Conservation (phyloP, 2,113 vertebrate genomes). For the Osmerus mordax region DNA sequence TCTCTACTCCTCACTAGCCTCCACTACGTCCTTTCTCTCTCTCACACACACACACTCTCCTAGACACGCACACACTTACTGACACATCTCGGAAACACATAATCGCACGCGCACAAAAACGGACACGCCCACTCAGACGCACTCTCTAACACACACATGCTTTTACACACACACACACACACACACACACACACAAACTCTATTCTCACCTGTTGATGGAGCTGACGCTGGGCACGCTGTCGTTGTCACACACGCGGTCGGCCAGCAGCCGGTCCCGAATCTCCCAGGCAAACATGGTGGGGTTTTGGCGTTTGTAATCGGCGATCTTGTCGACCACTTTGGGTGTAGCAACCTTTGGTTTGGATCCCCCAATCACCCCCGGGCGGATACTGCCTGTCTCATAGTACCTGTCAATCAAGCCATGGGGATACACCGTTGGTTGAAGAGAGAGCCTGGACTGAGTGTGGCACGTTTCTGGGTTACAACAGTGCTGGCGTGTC, state of each 20-base stretch:
- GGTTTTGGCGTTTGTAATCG: slow-evolving; percentile 99
- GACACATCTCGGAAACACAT: background rate
- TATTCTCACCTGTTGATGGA: slow-evolving; percentile 96
- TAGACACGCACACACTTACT: slow-evolving; percentile 5
- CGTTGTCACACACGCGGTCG: slow-evolving; percentile 96
- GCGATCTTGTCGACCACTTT: slow-evolving; percentile 99
- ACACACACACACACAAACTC: background rate
- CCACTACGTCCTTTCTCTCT: background rate
- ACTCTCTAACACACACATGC: no score
- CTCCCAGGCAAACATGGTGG: slow-evolving; percentile 99
- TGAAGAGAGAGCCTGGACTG: no score
- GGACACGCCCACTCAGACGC: no score
- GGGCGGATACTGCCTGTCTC: slow-evolving; percentile 98
- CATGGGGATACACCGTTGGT: background rate
- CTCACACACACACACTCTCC: slow-evolving; percentile 10
- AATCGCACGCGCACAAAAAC: no score
- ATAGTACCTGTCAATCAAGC: slow-evolving; percentile 83
- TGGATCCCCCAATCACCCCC: slow-evolving; percentile 98
- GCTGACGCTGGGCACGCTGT: slow-evolving; percentile 97
- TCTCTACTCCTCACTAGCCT: slow-evolving; percentile 33
- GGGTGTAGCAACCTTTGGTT: slow-evolving; percentile 99
- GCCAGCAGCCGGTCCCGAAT: slow-evolving; percentile 96
- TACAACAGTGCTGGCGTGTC: no score
- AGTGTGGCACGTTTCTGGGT: no score
- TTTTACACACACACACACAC: background rate